Evolutionary conservation across 2,888 invertebrate species (phyloP).

Genomic region (Cyclophora albipunctata): DNA sequence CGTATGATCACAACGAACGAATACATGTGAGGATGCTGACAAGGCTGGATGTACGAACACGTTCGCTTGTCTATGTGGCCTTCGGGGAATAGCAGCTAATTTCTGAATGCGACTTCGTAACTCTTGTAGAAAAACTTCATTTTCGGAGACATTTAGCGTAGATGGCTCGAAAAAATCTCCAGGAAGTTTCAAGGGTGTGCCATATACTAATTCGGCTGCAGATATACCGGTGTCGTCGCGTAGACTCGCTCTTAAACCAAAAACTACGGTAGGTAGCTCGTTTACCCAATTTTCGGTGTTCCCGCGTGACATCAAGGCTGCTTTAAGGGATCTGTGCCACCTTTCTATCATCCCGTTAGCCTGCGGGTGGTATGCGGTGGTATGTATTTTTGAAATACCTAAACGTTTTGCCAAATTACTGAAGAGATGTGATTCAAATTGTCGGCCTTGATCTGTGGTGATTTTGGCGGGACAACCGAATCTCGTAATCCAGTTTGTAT

Average conservation of each 20-base stretch:
- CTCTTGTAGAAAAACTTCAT: no score
- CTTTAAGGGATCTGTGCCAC: constrained; percentile 18
- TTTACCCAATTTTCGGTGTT: constrained; percentile 6
- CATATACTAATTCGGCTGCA: constrained; percentile 12
- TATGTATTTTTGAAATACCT: constrained; percentile 11
- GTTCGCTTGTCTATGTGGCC: no score
- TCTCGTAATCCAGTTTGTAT: constrained; percentile 14
- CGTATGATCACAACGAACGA: no score
- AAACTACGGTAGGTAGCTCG: constrained; percentile 11
- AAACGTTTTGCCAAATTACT: constrained; percentile 9
- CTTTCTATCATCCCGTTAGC: constrained; percentile 17
- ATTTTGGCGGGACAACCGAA: constrained; percentile 13
- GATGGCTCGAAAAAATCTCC: constrained; percentile 2
- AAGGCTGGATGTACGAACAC: no score
- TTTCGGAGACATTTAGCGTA: no score
- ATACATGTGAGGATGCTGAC: no score
- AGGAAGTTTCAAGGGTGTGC: constrained; percentile 9
- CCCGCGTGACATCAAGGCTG: constrained; percentile 10
- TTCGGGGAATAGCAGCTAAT: no score
- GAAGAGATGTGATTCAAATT: constrained; percentile 17
- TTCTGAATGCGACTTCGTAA: not conserved
- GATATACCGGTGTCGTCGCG: constrained; percentile 11
- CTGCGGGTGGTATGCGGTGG: constrained; percentile 15
- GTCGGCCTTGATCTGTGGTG: constrained; percentile 18
- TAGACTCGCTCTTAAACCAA: constrained; percentile 12